A percentile compares a stretch with the other conserved stretches of the same genome.
Conservation (phyloP, 2,888 invertebrate species). For the Coelopa pilipes region DNA sequence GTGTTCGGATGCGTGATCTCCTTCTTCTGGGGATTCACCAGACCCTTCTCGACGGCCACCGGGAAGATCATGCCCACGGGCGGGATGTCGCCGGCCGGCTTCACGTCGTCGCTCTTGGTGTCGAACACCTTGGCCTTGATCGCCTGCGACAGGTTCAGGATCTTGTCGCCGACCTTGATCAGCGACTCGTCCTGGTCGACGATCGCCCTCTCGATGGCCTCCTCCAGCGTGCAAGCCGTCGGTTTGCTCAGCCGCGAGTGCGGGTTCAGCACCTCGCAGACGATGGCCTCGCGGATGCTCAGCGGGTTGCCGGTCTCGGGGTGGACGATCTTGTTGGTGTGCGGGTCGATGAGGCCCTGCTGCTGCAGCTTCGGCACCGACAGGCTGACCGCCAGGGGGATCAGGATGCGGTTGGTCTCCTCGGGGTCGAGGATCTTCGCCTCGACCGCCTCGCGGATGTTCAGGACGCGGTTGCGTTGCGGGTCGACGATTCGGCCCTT, state of each 20-base stretch:
- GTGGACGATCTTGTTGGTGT: constrained; percentile 81
- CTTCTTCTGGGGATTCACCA: constrained; percentile 75
- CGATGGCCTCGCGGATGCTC: constrained; percentile 84
- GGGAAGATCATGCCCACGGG: constrained; percentile 86
- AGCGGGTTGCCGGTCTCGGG: constrained; percentile 86
- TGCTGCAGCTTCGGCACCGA: constrained; percentile 85
- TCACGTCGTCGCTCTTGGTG: constrained; percentile 53
- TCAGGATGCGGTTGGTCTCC: constrained; percentile 78
- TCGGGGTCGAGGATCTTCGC: constrained; percentile 84
- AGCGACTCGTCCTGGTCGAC: constrained; percentile 78
- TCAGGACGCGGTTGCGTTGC: constrained; percentile 80
- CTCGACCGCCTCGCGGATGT: constrained; percentile 85
- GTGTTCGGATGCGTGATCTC: constrained; percentile 80
- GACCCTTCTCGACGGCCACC: constrained; percentile 79
- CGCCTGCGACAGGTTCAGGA: constrained; percentile 76
- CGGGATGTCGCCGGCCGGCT: constrained; percentile 72
- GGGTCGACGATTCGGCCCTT: constrained; percentile 86
- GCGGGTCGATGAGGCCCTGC: constrained; percentile 85
- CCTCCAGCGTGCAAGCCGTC: constrained; percentile 77
- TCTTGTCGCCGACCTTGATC: constrained; percentile 73
- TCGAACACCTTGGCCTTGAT: constrained; percentile 76
- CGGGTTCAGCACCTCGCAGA: constrained; percentile 89
- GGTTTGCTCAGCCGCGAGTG: constrained; percentile 76
- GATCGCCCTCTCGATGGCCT: constrained; percentile 78
- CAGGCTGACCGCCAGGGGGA: constrained; percentile 83